Percentiles rank a stretch among this genome's conserved stretches.
These are phyloP conservation scores for Catharus fuscescens DNA, from an alignment of 2,113 vertebrate species.

Conservation along the genomic window DNA sequence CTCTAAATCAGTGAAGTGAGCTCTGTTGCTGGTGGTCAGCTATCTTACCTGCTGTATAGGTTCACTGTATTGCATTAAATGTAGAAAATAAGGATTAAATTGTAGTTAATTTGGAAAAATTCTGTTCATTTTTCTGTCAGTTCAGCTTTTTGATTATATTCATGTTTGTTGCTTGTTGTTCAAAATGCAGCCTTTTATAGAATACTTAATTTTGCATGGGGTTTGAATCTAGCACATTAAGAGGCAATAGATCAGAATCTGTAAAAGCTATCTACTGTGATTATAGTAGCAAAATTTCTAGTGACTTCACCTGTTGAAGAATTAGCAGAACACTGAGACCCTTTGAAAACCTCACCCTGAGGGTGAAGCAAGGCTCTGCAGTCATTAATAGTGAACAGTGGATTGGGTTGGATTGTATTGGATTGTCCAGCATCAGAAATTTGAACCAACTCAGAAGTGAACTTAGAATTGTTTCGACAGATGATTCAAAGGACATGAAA, in stretches of 20 bases:
- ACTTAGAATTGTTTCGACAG: background rate
- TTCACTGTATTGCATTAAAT: background rate
- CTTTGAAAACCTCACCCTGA: background rate
- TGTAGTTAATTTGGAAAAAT: background rate
- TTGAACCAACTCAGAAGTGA: background rate
- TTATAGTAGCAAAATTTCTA: background rate
- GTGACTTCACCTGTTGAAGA: background rate
- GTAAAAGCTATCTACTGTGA: background rate
- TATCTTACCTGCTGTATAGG: background rate
- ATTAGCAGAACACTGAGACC: background rate
- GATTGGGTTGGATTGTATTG: background rate
- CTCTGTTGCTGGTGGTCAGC: background rate
- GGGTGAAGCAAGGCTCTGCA: background rate
- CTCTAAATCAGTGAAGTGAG: background rate
- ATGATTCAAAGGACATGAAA: background rate
- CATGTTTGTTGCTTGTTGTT: background rate
- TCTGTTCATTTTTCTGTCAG: background rate
- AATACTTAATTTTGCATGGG: background rate
- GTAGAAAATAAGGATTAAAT: background rate
- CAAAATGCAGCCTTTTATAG: background rate
- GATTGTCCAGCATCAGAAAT: background rate
- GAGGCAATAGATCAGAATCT: background rate
- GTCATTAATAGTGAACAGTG: background rate
- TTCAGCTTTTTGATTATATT: background rate
- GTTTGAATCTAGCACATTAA: background rate